phyloP scores from a whole-genome alignment of 2,888 invertebrate species.

The Lepidocyrtinus sp. region DNA sequence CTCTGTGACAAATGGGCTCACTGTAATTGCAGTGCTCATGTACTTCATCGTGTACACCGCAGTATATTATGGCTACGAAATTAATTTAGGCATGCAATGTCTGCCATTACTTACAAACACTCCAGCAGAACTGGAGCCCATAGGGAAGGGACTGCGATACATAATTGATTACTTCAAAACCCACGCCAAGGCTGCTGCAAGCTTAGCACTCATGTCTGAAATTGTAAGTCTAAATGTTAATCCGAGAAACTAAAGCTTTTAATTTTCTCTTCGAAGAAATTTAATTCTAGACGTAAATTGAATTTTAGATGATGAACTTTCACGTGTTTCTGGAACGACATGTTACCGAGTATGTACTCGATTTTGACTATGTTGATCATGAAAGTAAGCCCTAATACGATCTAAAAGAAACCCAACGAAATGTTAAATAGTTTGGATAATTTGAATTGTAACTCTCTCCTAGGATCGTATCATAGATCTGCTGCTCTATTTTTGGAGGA shows the following conservation, averaged over 20 bases:
- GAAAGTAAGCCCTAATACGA: slow-evolving; percentile 54
- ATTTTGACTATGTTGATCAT: slow-evolving; percentile 55
- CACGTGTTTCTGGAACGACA: slow-evolving; percentile 60
- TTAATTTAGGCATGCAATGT: slow-evolving; percentile 42
- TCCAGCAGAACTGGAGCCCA: slow-evolving; percentile 56
- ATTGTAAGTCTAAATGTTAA: slow-evolving; percentile 43
- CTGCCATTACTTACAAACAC: slow-evolving; percentile 41
- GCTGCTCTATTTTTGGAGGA: slow-evolving; percentile 55
- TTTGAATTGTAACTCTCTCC: neutral
- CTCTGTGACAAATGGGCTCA: neutral
- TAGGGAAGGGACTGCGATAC: slow-evolving; percentile 57
- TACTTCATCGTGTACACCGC: slow-evolving; percentile 47
- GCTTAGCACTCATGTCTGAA: slow-evolving; percentile 58
- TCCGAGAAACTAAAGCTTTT: no score
- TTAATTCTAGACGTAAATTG: no score
- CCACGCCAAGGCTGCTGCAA: slow-evolving; percentile 51
- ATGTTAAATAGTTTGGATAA: neutral
- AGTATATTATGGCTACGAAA: slow-evolving; percentile 36
- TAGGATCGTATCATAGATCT: slow-evolving; percentile 17
- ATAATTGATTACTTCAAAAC: slow-evolving; percentile 52
- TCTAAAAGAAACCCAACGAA: neutral
- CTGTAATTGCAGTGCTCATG: neutral
- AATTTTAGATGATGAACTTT: slow-evolving; percentile 46
- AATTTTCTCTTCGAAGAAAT: no score
- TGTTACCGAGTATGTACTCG: slow-evolving; percentile 51